Evolutionary conservation across 1,140 invertebrate genomes (phyloP), one percentile per base, ranked within the genome.

Genomic region (Nautilus pompilius): DNA sequence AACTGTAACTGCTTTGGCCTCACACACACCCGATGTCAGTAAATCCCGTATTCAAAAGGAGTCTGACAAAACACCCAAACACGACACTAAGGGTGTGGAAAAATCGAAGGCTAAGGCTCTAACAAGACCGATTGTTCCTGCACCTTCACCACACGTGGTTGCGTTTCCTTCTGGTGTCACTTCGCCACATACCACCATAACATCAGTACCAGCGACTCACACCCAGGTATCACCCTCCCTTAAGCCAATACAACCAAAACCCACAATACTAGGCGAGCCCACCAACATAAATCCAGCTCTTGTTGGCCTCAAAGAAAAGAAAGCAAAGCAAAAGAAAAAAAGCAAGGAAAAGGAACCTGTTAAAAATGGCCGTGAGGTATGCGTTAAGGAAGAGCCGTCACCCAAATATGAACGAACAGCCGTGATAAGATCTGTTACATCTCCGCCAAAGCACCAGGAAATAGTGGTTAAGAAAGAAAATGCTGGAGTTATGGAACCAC

Each of bases 191-290:
- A 60, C 67, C 34, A 73, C 63, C 54, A 33, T 74, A 26, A 61
- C 70, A 36, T 70, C 69, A 33, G 73, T 75, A 22, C 28, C 33
- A 3, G 66, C 69, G 22, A 68, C 70, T 54, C 68, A 71, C 59
- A 56, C 72, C 29, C 72, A 70, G 56, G 70, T 66, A 34, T 70
- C 69, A 28, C 68, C 73, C 2, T 71, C 73, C 30, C 69, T 83
- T 28, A 83, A 83, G 59, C 77, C 82, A 0, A 83, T 84, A 57
- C 83, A 83, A 62, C 82, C 82, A 3, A 84, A 84, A 62, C 81
- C 82, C 17, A 81, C 78, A 5, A 76, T 79, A 5, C 68, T 83
- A 60, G 80, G 79, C 13, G 81, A 83, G 48, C 71, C 74, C 6
- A 62, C 74, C 15, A 66, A 63, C 54, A 64, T 77, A 24, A 82